These are phyloP conservation scores for Calephelis perditalis DNA, from an alignment of 2,888 invertebrate genomes.

Conservation along the genomic window DNA sequence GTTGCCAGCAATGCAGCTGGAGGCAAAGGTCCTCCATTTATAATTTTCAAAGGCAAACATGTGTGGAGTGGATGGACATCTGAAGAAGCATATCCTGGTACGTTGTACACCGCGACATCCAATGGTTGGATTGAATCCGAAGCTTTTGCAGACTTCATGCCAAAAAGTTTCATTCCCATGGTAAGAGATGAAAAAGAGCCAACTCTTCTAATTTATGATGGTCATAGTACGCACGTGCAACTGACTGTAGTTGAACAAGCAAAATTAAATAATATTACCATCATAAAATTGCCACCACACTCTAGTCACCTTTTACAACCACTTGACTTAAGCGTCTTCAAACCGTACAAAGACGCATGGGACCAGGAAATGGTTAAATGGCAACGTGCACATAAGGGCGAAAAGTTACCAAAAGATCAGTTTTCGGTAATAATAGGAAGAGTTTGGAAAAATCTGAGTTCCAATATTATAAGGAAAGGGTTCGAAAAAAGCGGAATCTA, in stretches of 20 bases:
- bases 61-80: background rate
- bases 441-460: slow-evolving; percentile 13
- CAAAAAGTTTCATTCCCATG: slow-evolving; percentile 15
- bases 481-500: slow-evolving; percentile 26
- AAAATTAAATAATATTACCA: slow-evolving; percentile 17
- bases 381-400: slow-evolving; percentile 1
- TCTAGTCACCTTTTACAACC: slow-evolving; percentile 17
- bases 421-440: slow-evolving; percentile 18
- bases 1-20: too few relatives aligned
- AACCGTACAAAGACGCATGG: background rate
- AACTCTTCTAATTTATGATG: slow-evolving; percentile 21
- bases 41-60: too few relatives aligned
- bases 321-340: background rate
- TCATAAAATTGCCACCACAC: slow-evolving; percentile 22
- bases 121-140: slow-evolving; percentile 23
- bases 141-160: slow-evolving; percentile 15
- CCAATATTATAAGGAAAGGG: slow-evolving; percentile 15
- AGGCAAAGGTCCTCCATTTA: too few relatives aligned
- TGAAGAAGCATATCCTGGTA: slow-evolving; percentile 3
- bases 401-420: slow-evolving; percentile 18
- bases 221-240: slow-evolving; percentile 23
- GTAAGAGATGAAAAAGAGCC: background rate
- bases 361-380: background rate
- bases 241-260: slow-evolving; percentile 19
- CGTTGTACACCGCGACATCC: slow-evolving; percentile 17